Evolutionary conservation across 2,888 invertebrate species (phyloP).

Genomic region (Pseudococcus jackbeardsleyi): DNA sequence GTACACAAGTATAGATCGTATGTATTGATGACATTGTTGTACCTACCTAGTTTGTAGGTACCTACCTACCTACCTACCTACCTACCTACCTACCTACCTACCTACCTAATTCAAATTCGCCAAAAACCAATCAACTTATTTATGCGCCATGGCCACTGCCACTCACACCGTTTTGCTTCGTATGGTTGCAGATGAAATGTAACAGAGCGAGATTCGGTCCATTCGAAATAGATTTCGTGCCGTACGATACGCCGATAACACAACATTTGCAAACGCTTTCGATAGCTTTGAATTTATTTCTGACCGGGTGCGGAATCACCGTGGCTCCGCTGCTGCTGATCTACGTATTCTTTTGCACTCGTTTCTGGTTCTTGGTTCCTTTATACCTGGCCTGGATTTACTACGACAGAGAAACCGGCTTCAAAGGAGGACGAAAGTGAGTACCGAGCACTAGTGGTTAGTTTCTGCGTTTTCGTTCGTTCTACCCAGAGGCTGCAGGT

Average conservation of each 20-base stretch:
- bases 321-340: conserved; percentile 73
- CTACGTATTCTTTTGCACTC: conserved; percentile 72
- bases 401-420: conserved; percentile 76
- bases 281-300: conserved; percentile 72
- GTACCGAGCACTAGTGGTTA: too few relatives aligned
- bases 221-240: conserved; percentile 48
- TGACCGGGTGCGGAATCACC: conserved; percentile 72
- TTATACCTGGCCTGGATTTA: conserved; percentile 79
- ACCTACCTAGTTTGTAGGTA: not conserved
- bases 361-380: conserved; percentile 66
- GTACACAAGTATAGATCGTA: too few relatives aligned
- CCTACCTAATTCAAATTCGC: too few relatives aligned
- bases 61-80: not conserved
- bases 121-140: too few relatives aligned
- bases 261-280: conserved; percentile 77
- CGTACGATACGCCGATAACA: not conserved
- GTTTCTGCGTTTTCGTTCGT: too few relatives aligned
- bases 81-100: not conserved
- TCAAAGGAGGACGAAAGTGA: conserved; percentile 70
- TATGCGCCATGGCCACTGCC: too few relatives aligned
- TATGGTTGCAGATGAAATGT: not conserved
- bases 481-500: too few relatives aligned
- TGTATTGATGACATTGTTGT: too few relatives aligned
- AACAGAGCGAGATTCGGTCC: conserved; percentile 36
- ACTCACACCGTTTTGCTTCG: too few relatives aligned